Conservation (phyloP, 1,140 invertebrate genomes). For the Arctopsyche grandis region DNA sequence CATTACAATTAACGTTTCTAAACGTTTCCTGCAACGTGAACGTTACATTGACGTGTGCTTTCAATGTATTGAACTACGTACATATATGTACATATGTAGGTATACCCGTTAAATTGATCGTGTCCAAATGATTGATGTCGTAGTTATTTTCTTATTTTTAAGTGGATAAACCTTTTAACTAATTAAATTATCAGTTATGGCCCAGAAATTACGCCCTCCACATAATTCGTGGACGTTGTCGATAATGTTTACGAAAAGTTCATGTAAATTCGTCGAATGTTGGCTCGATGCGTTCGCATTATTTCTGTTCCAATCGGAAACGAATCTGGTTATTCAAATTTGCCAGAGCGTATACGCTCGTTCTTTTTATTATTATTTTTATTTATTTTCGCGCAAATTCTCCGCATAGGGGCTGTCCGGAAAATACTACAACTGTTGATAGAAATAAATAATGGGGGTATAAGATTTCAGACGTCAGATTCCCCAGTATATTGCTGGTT, state of each 20-base stretch:
- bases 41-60: not conserved
- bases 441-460: too few relatives aligned
- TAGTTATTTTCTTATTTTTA: not conserved
- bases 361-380: not conserved
- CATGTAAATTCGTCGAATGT: constrained; percentile 4
- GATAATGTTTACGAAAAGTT: not conserved
- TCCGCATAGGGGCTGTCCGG: not conserved
- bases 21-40: too few relatives aligned
- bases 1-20: too few relatives aligned
- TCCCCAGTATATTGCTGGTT: too few relatives aligned
- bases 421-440: too few relatives aligned
- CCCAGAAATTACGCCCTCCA: not conserved
- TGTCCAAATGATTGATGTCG: not conserved
- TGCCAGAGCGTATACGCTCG: not conserved
- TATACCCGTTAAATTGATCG: not conserved
- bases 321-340: constrained; percentile 38
- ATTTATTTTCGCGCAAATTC: not conserved
- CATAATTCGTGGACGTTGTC: not conserved
- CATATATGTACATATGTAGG: not conserved
- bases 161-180: constrained; percentile 3
- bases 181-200: not conserved
- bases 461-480: not conserved
- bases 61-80: not conserved
- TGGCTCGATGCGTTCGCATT: not conserved
- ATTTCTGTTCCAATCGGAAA: constrained; percentile 26